phyloP scores from a whole-genome alignment of 2,888 invertebrate species.

The Drosophila paracracens region DNA sequence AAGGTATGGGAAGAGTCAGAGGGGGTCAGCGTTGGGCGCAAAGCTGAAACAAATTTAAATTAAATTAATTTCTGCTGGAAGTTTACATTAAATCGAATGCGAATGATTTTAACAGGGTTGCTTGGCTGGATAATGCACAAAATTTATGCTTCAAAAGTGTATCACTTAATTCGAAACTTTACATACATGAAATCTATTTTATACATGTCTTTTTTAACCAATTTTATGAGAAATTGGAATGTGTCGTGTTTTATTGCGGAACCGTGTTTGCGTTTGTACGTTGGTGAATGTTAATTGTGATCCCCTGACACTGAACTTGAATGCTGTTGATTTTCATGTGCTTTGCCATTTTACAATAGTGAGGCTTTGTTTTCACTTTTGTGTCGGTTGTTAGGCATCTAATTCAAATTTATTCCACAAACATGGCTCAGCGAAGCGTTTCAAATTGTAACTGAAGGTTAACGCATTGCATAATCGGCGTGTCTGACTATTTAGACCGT shows the following conservation, averaged over 20 bases:
- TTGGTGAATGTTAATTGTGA: slow-evolving; percentile 14
- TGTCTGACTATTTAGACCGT: slow-evolving; percentile 4
- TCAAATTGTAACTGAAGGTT: slow-evolving; percentile 42
- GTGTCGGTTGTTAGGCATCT: slow-evolving; percentile 20
- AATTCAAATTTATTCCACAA: slow-evolving; percentile 62
- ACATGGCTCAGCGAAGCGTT: slow-evolving; percentile 46
- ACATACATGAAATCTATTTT: not conserved
- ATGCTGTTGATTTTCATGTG: slow-evolving; percentile 31
- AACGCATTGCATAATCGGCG: slow-evolving; percentile 31
- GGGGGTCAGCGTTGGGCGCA: not conserved
- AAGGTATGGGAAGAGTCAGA: not conserved
- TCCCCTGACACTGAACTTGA: slow-evolving; percentile 54
- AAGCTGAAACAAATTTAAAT: slow-evolving; percentile 38
- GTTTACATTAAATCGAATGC: slow-evolving; percentile 27
- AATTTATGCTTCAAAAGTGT: not conserved
- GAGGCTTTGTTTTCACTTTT: slow-evolving; percentile 36
- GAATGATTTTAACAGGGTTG: not conserved
- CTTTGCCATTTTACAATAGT: slow-evolving; percentile 30
- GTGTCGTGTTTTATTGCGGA: not conserved
- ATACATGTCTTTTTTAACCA: not conserved
- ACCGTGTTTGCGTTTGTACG: slow-evolving; percentile 1
- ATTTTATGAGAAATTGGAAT: not conserved
- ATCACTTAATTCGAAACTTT: not conserved
- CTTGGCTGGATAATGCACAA: not conserved
- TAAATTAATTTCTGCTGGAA: slow-evolving; percentile 14